These are phyloP conservation scores for Aphaenogaster ashmeadi DNA, from an alignment of 1,140 invertebrate species.

Conservation along the genomic window DNA sequence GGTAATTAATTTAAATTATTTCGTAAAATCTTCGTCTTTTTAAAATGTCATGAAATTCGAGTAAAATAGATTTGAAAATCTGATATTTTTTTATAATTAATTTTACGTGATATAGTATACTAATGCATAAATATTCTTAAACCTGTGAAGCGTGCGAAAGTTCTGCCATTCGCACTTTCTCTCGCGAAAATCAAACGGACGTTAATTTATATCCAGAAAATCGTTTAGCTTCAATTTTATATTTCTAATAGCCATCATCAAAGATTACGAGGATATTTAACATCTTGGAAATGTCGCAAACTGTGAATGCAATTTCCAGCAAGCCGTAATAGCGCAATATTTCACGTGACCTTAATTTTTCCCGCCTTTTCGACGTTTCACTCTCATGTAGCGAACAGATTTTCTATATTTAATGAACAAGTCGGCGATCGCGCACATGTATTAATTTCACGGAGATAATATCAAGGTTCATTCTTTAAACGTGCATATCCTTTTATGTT, in stretches of 20 bases:
- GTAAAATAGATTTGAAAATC: background rate
- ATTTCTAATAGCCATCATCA: constrained; percentile 9
- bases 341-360: background rate
- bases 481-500: background rate
- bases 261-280: constrained; percentile 30
- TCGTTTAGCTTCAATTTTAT: constrained; percentile 17
- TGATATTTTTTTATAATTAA: background rate
- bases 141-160: background rate
- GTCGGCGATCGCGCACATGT: background rate
- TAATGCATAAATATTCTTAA: background rate
- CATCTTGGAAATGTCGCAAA: background rate
- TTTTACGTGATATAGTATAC: background rate
- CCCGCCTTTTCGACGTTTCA: background rate
- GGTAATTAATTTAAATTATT: background rate
- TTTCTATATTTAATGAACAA: constrained; percentile 21
- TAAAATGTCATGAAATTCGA: background rate
- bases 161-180: background rate
- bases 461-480: background rate
- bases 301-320: background rate
- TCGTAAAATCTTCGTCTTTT: background rate
- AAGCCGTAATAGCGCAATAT: background rate
- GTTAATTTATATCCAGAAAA: background rate
- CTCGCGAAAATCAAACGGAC: constrained; percentile 3
- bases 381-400: background rate
- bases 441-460: constrained; percentile 21